Evolutionary conservation across 2,113 vertebrate species (phyloP), one percentile per base, ranked within the genome.

Genomic region (Ciconia stormi): DNA sequence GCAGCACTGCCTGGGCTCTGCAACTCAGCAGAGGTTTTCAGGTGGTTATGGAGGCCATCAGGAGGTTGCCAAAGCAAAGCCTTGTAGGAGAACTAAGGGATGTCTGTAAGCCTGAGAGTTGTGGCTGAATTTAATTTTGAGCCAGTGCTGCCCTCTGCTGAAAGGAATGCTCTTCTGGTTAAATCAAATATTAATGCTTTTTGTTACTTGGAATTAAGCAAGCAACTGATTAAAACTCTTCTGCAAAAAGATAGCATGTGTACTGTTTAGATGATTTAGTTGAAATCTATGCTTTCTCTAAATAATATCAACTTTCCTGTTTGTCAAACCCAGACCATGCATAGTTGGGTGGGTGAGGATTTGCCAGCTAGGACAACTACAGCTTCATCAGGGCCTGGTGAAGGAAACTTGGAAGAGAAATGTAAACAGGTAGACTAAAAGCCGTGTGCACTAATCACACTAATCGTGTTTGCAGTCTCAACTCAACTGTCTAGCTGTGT

Each of bases 351-450:
- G 97, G 98, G 98, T 97, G 99, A 99, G 97, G 99, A 99, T 97
- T 98, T 98, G 82, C 98, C 98, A 96, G 97, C 98, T 98, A 99
- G 99, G 98, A 98, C 99, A 98, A 97, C 98, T 90, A 96, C 98
- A 79, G 93, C 98, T 90, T 98, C 99, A 91, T 98, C 98, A 97
- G 98, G 99, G 97, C 98, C 99, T 18, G 97, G 98, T 98, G 99
- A 99, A 98, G 98, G 98, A 98, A 98, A 98, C 98, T 98, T 99
- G 98, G 99, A 99, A 97, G 99, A 99, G 89, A 99, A 98, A 96
- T 99, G 99, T 98, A 99, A 99, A 99, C 99, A 99, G 99, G 99
- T 99, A 99, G 99, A 98, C 95, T 96, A 89, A 92, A 97, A 97
- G 82, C 95, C 36, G 85, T 95, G 91, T 97, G 92, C 85, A 97